Evolutionary conservation across 2,113 vertebrate species (phyloP).

Genomic region (Pungitius pungitius): DNA sequence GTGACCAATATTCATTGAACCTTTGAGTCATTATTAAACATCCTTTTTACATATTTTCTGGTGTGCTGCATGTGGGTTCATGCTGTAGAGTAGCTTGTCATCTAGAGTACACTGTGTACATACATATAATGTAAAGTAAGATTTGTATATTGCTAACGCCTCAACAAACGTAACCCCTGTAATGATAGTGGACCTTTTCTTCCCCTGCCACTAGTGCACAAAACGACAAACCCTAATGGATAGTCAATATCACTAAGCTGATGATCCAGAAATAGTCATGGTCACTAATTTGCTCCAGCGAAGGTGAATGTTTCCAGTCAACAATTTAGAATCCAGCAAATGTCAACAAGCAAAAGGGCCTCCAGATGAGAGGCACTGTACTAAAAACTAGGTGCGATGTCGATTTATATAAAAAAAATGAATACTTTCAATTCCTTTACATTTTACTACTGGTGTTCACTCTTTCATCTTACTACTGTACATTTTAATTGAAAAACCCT

Average conservation of each 20-base stretch:
- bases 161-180: constrained; percentile 4
- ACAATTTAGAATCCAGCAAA: constrained; percentile 36
- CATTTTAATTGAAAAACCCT: constrained; percentile 1
- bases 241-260: constrained; percentile 59
- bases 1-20: constrained; percentile 1
- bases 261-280: constrained; percentile 67
- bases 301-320: constrained; percentile 57
- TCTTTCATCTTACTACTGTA: constrained; percentile 13
- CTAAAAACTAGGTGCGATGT: constrained; percentile 13
- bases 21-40: constrained; percentile 11
- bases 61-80: constrained; percentile 14
- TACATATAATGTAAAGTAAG: constrained; percentile 10
- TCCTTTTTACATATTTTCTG: constrained; percentile 20
- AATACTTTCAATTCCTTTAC: constrained; percentile 6
- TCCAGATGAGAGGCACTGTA: constrained; percentile 11
- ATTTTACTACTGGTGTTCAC: not conserved
- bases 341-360: constrained; percentile 8
- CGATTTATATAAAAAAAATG: constrained; percentile 18
- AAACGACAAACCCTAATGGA: constrained; percentile 55
- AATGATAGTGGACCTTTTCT: constrained; percentile 11
- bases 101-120: constrained; percentile 23
- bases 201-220: constrained; percentile 26
- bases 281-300: constrained; percentile 52
- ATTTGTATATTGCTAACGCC: constrained; percentile 17
- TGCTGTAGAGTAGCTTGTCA: constrained; percentile 36